These are phyloP conservation scores for Phalangium opilio DNA, from an alignment of 2,888 invertebrate species.

Conservation along the genomic window DNA sequence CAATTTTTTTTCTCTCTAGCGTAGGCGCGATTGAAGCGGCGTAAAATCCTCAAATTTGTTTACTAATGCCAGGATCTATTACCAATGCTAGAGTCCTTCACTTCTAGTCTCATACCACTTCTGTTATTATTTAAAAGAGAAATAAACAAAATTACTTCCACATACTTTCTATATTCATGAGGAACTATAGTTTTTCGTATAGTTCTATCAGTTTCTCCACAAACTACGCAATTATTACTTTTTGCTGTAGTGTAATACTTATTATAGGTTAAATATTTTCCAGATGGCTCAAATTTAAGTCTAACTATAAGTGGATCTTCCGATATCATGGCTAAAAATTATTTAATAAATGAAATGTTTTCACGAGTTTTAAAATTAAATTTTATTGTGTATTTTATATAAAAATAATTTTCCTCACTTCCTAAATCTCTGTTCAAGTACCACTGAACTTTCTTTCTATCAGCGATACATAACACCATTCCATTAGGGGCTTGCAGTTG, in stretches of 20 bases:
- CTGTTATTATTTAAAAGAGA: no score
- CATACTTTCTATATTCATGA: conserved; percentile 54
- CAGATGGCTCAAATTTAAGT: conserved; percentile 60
- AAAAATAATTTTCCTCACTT: not conserved
- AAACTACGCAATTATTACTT: conserved; percentile 62
- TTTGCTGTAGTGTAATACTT: conserved; percentile 54
- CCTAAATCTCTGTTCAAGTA: conserved; percentile 37
- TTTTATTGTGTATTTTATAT: no score
- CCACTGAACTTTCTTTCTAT: conserved; percentile 58
- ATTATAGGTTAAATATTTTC: conserved; percentile 52
- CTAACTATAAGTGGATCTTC: conserved; percentile 48
- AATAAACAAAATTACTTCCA: no score
- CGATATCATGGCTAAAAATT: conserved; percentile 27
- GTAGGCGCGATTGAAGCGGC: no score
- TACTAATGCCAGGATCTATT: no score
- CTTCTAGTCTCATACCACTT: no score
- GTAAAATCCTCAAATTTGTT: no score
- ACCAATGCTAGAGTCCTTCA: no score
- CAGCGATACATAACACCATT: conserved; percentile 55
- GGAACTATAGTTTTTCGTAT: conserved; percentile 65
- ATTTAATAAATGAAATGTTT: not conserved
- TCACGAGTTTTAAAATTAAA: no score
- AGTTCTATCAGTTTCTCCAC: conserved; percentile 49
- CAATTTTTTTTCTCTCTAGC: no score
- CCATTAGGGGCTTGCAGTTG: conserved; percentile 60